Evolutionary conservation across 2,113 vertebrate species (phyloP), one percentile per base, ranked within the genome.

Genomic region (Caracal caracal): DNA sequence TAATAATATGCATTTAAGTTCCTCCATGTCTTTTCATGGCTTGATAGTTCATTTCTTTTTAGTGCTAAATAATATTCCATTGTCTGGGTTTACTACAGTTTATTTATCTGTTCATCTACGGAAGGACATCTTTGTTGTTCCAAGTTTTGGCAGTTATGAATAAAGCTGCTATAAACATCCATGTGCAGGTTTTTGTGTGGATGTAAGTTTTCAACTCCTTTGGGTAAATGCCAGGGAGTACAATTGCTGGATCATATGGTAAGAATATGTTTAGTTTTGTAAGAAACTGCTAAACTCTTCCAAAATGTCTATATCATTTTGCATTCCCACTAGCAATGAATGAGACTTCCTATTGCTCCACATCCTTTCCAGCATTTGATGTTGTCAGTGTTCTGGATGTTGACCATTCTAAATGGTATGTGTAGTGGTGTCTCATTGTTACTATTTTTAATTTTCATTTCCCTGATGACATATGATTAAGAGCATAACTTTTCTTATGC

Each of bases 401-500:
- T 87, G 53, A 78, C 82, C 37, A 33, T 87, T 35, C 20, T 76
- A 7, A 26, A 61, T 40, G 49, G 6, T 91, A 40, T 56, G 5
- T 86, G 30, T 86, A 43, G 65, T 66, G 22, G 8, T 35, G 19
- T 65, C 71, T 59, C 59, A 22, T 71, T 90, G 28, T 90, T 80
- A 24, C 56, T 59, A 17, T 22, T 82, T 83, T 80, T 93, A 65
- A 90, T 88, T 96, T 66, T 30, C 17, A 79, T 28, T 94, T 84
- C 47, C 43, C 59, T 78, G 28, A 37, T 78, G 61, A 26, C 24
- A 10, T n/a, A 40, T 28, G 22, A 28, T 78, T 61, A 53, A 70
- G 68, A 59, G 10, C 24, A 37, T 63, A 43, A 43, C 51, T 79
- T 84, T 93, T 63, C 79, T 90, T 80, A 43, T 56, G 47, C 30